Conservation (phyloP, 2,113 vertebrate genomes). For the Catharus bicknelli region DNA sequence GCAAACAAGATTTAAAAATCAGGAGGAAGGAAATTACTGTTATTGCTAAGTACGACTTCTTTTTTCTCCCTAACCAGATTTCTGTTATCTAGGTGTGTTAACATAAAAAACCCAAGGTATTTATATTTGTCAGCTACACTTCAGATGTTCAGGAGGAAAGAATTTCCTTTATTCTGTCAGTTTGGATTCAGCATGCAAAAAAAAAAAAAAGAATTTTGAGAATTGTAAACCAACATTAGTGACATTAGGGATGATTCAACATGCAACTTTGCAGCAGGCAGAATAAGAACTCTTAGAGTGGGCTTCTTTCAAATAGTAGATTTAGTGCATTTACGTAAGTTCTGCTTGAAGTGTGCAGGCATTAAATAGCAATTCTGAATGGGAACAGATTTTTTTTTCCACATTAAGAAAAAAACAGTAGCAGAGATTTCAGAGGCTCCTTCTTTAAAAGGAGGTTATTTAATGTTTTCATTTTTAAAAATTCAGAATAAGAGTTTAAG, state of each 20-base stretch:
- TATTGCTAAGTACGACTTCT: neutral
- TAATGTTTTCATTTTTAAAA: neutral
- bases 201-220: neutral
- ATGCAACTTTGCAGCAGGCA: neutral
- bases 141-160: neutral
- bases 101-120: neutral
- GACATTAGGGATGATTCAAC: neutral
- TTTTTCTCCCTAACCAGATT: neutral
- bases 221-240: neutral
- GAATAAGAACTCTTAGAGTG: neutral
- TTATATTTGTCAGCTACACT: neutral
- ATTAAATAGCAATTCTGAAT: neutral
- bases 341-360: neutral
- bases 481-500: neutral
- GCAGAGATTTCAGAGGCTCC: neutral
- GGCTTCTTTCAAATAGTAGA: neutral
- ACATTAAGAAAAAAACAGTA: neutral
- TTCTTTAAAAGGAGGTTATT: neutral
- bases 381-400: neutral
- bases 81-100: neutral
- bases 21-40: neutral
- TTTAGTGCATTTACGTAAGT: neutral
- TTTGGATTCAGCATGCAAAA: neutral
- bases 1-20: neutral
- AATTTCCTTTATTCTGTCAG: neutral